A percentile compares a stretch with the other conserved stretches of the same genome.
These are phyloP conservation scores for Ptyas mucosa DNA, from an alignment of 2,113 vertebrate species.

Conservation along the genomic window DNA sequence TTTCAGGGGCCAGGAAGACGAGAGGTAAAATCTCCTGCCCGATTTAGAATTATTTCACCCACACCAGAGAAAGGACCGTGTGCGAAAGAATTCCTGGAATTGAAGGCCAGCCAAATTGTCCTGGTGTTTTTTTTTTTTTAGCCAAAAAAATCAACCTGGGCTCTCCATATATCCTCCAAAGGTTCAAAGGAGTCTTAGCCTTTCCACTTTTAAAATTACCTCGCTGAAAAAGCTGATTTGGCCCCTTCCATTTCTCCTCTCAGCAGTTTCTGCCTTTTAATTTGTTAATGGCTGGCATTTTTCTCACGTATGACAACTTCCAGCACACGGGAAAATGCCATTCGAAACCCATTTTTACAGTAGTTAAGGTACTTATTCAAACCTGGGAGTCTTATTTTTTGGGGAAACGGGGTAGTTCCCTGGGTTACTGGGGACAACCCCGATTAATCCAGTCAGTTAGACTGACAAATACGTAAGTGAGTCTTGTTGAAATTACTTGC, in stretches of 20 bases:
- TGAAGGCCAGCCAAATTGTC: neutral
- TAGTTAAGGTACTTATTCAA: neutral
- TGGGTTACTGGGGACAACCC: neutral
- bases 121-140: neutral
- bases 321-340: neutral
- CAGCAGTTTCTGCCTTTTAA: constrained; percentile 35
- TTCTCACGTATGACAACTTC: neutral
- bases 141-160: neutral
- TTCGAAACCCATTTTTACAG: neutral
- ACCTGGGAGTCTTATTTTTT: neutral
- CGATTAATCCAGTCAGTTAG: neutral
- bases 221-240: constrained; percentile 30
- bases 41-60: neutral
- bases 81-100: neutral
- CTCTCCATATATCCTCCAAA: neutral
- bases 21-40: neutral
- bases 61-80: neutral
- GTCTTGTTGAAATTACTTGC: neutral
- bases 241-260: constrained; percentile 12
- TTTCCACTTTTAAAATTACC: neutral
- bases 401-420: neutral
- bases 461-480: neutral
- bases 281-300: constrained; percentile 12
- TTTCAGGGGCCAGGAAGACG: neutral
- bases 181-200: neutral